These are phyloP conservation scores for Pygoscelis adeliae DNA, from an alignment of 2,113 vertebrate genomes.

Conservation along the genomic window DNA sequence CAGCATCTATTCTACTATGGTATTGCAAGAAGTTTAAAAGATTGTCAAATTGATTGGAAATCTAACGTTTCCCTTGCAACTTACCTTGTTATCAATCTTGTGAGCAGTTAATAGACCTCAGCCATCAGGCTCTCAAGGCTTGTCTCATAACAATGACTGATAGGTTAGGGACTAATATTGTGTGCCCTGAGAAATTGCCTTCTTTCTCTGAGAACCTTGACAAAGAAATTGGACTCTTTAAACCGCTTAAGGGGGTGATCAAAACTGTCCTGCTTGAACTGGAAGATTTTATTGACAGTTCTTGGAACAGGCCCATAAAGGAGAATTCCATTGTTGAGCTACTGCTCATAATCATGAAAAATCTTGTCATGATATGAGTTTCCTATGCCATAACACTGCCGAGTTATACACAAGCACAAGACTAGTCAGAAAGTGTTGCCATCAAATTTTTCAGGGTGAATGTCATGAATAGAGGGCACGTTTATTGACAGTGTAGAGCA, in stretches of 20 bases:
- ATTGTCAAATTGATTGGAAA: constrained; percentile 16
- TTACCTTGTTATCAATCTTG: constrained; percentile 57
- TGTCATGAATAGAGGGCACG: not conserved
- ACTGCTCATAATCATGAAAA: constrained; percentile 31
- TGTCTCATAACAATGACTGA: constrained; percentile 63
- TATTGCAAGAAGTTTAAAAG: constrained; percentile 34
- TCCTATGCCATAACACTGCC: not conserved
- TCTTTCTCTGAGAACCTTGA: constrained; percentile 66
- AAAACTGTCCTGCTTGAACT: constrained; percentile 47
- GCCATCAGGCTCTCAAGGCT: constrained; percentile 60
- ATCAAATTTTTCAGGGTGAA: not conserved
- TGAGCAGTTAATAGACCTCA: constrained; percentile 61
- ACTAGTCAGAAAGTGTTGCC: not conserved
- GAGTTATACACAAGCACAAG: not conserved
- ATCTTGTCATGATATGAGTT: not conserved
- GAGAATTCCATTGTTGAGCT: not conserved
- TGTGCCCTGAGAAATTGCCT: constrained; percentile 61
- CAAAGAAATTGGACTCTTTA: constrained; percentile 71
- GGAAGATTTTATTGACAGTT: constrained; percentile 32
- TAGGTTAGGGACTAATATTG: not conserved
- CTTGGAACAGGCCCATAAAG: constrained; percentile 24
- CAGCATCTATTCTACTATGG: not conserved
- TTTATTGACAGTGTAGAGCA: not conserved
- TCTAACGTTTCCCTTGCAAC: constrained; percentile 34
- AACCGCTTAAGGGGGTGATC: constrained; percentile 52